A percentile compares a stretch with the other conserved stretches of the same genome.
These are phyloP conservation scores for Scaptomyza flava DNA, from an alignment of 2,888 invertebrate genomes.

Conservation along the genomic window DNA sequence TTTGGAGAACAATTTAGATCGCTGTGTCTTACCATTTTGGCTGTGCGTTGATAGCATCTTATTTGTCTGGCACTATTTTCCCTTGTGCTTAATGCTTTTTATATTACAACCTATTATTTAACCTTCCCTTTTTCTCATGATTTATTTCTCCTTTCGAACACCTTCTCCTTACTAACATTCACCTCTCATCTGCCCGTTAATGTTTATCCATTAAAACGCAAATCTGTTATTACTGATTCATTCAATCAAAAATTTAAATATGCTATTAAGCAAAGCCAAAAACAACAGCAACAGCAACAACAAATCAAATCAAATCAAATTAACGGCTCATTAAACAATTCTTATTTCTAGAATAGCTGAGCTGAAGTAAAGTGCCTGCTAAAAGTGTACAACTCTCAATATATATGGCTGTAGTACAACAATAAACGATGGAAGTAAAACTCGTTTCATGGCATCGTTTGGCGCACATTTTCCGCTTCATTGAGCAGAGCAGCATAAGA, in stretches of 20 bases:
- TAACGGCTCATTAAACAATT: conserved; percentile 38
- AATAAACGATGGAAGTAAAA: conserved; percentile 41
- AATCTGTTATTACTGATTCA: not conserved
- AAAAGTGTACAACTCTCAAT: conserved; percentile 23
- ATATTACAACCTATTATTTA: not conserved
- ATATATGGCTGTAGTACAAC: conserved; percentile 28
- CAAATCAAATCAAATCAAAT: conserved; percentile 36
- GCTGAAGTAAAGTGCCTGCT: conserved; percentile 16
- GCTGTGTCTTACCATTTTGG: not conserved
- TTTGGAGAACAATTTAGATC: not conserved
- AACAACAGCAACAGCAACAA: not conserved
- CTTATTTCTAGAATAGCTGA: conserved; percentile 1
- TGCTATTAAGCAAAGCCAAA: conserved; percentile 5
- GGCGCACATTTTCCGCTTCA: conserved; percentile 78
- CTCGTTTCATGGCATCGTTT: conserved; percentile 75
- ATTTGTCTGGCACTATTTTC: not conserved
- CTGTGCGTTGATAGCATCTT: not conserved
- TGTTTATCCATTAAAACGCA: not conserved
- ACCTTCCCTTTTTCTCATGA: not conserved
- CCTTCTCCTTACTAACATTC: not conserved
- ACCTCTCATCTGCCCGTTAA: not conserved
- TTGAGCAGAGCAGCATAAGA: conserved; percentile 46
- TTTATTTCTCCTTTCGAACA: no score
- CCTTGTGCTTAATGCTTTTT: not conserved
- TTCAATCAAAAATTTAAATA: conserved; percentile 25